Base-by-base conservation (phyloP, 2,113 vertebrate genomes). In the Protobothrops flavoviridis region DNA sequence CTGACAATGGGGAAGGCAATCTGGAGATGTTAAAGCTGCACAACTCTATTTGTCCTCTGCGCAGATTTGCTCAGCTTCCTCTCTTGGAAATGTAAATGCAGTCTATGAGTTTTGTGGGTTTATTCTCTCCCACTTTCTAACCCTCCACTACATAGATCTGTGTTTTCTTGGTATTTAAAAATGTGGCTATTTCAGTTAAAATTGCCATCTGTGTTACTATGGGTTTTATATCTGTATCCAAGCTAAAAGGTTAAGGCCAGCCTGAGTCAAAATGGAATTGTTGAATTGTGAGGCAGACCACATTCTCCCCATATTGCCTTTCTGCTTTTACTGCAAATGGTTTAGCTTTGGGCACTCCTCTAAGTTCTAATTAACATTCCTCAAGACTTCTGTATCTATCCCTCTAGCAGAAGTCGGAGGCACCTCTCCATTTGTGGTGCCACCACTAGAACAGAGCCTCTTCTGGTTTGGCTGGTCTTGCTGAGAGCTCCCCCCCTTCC, bases 1-100 rank as follows among this genome's bases (percentile, higher is more conserved):
- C 98, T 98, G 98, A 98, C 98, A 98, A 97, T 98, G 98, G 97
- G 97, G 33, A 94, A 98, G 98, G 96, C 97, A 98, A 98, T 98
- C 98, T 97, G 97, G 98, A 94, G 97, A 98, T 98, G 98, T 90
- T 98, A 98, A 98, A 98, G 98, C 97, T 95, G 97, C 97, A 98
- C 97, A 94, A 55, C 85, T 85, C 56, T 26, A 24, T 33, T 87
- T 90, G 52, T 59, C 53, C 53, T 91, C 61, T 39, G 20, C 8
- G 52, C 87, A 92, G 56, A 69, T 91, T 69, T 69, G 91, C 56
- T 43, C 56, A 81, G 50, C 17, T 90, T 92, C 57, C 57, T 87
- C 57, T 52, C 3, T n/a, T 52, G 64, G 50, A 86, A 94, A 85
- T 48, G 69, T 64, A 94, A 90, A 92, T 48, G 43, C 5, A 55